A percentile compares a stretch with the other conserved stretches of the same genome.
These are phyloP conservation scores for Indicator indicator DNA, from an alignment of 2,113 vertebrate species.

Conservation along the genomic window DNA sequence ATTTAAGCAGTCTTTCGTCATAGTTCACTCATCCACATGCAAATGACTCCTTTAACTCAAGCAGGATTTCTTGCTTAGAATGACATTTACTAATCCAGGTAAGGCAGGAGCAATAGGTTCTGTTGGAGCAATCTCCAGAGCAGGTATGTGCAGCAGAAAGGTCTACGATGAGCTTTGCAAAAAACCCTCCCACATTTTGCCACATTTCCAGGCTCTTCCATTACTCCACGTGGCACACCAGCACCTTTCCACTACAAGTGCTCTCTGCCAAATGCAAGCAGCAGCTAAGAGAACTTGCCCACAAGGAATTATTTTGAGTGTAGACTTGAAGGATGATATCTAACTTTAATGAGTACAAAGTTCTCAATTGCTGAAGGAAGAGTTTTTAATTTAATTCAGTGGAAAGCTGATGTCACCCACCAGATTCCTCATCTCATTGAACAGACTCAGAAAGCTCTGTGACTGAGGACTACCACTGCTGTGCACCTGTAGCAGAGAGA, in stretches of 20 bases:
- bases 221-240: background rate
- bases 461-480: background rate
- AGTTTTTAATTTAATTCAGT: background rate
- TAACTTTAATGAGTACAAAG: background rate
- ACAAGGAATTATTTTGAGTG: background rate
- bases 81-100: background rate
- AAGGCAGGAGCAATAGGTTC: background rate
- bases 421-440: background rate
- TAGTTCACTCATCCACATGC: background rate
- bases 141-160: background rate
- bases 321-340: fast-evolving
- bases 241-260: background rate
- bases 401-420: background rate
- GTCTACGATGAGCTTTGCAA: background rate
- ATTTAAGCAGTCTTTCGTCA: background rate
- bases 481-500: background rate
- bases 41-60: background rate
- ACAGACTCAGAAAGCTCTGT: background rate
- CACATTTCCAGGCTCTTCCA: background rate
- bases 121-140: background rate
- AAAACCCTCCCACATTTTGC: background rate
- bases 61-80: background rate
- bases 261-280: background rate
- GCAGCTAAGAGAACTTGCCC: background rate
- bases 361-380: background rate